Base-by-base conservation (phyloP, 2,113 vertebrate genomes). In the Paradisaea rubra region DNA sequence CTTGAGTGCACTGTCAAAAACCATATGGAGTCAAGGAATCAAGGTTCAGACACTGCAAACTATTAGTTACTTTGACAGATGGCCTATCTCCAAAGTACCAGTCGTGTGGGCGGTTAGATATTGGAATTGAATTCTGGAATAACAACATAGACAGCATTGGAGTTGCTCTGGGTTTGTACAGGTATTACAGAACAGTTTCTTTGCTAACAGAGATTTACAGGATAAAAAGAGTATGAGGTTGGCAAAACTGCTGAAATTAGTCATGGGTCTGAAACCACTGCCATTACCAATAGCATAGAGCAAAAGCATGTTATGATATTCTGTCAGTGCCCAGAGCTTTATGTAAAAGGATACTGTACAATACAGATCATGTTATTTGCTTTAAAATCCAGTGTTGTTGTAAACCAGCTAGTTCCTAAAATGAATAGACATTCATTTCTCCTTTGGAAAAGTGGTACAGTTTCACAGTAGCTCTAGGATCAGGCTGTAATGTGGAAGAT, bases 321-420 rank as follows among this genome's bases (percentile, higher is more conserved):
- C 74, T 72, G 41, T 39, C 61, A 33, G 47, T 3, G 15, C 91
- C 89, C 81, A 94, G 79, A 93, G 65, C 72, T 86, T 84, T 63
- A 53, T 64, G 7, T 49, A 57, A 78, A 56, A 90, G 59, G 64
- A 73, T 87, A 37, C 53, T 41, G 27, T 88, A 73, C 72, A 84
- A 30, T 52, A 88, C 44, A 73, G 63, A 89, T 66, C 28, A 86
- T 57, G 56, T 85, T 61, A 0, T 24, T 64, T 95, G 91, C 13
- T 65, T 96, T 96, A 61, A 94, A 91, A 79, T 89, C 54, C 64
- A 79, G 11, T 60, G 56, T 79, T 65, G 23, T 59, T 37, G 78
- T 45, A 71, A 91, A 74, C 42, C 61, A 91, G 37, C 81, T 79
- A 85, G 57, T 87, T 97, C 74, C 85, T 77, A 66, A 94, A 97